Base-by-base conservation (phyloP, 2,797 vertebrate genomes). In the Xenentodon cancila region DNA sequence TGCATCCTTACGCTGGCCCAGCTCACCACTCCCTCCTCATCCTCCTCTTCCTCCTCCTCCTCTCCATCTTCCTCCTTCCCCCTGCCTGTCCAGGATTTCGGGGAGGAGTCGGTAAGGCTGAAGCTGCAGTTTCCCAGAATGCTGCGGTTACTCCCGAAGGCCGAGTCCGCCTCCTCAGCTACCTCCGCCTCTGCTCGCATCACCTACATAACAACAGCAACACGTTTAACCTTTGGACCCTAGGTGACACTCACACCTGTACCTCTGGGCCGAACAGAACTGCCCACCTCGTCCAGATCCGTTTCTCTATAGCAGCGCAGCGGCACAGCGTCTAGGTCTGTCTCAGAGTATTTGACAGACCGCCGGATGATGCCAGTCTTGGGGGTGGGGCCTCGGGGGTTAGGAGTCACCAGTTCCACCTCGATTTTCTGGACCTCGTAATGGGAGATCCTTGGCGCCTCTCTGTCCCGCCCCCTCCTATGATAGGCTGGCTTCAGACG, bases 261-360 rank as follows among this genome's bases (percentile, higher is more conserved):
- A 2, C 7, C 1, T 32, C 30, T 1, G 30, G 27, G 3, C 5
- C 4, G 6, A 8, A 16, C 43, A n/a, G 40, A n/a, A 9, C 3
- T 8, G 37, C 25, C 87, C 84, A 96, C 95, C 83, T 97, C 96
- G 2, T 97, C 96, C 3, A 97, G 95, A 87, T 98, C 92, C 2
- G 96, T 97, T 85, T 97, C 96, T 0, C 93, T 89, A 89, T 98
- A 99, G 91, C 96, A 97, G 73, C 96, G 93, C 82, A 97, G 90
- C 0, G 97, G 96, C 58, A 98, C 96, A 0, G 94, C 93, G 82
- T 99, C 97, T 90, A 99, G 86, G 60, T 99, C 96, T 0, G 97
- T 99, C 90, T 99, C 97, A 0, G 96, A 98, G 89, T 97, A 98
- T 55, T 95, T 95, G 54, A 96, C 79, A 0, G 93, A 94, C 51